phyloP scores from a whole-genome alignment of 2,888 invertebrate genomes.

The Xestia sexstrigata region DNA sequence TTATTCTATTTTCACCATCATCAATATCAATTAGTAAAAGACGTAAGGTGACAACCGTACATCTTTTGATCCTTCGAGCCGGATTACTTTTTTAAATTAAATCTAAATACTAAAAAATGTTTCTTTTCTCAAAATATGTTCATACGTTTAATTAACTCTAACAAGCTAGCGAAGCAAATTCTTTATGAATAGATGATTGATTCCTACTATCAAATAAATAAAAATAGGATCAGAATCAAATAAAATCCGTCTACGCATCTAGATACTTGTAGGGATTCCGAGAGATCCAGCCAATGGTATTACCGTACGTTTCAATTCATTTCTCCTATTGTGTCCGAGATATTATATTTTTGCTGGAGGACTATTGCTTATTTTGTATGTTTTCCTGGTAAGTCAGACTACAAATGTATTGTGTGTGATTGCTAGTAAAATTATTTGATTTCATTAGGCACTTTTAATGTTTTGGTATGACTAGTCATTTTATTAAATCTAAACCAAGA shows the following conservation, averaged over 20 bases:
- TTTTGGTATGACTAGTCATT: background rate
- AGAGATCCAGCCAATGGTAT: conserved; percentile 26
- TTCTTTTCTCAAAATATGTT: background rate
- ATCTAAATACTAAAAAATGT: background rate
- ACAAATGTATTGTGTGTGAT: background rate
- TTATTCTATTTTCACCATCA: background rate
- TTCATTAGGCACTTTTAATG: background rate
- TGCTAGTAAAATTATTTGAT: background rate
- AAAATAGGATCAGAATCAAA: conserved; percentile 30
- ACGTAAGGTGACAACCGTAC: background rate
- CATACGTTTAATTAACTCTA: background rate
- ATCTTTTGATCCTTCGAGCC: conserved; percentile 7
- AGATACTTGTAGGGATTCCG: conserved; percentile 47
- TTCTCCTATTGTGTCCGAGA: conserved; percentile 44
- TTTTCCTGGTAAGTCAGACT: conserved; percentile 15
- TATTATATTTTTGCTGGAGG: conserved; percentile 44
- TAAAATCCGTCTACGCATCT: background rate
- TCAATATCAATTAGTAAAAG: background rate
- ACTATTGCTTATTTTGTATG: conserved; percentile 15
- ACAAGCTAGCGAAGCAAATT: background rate
- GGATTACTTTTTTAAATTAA: background rate
- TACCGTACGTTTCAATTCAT: conserved; percentile 48
- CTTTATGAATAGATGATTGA: conserved; percentile 33
- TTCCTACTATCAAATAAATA: conserved; percentile 32
- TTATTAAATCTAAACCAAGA: background rate